Percentiles rank a stretch among this genome's conserved stretches.
These are phyloP conservation scores for Formica exsecta DNA, from an alignment of 1,140 invertebrate species.

Conservation along the genomic window DNA sequence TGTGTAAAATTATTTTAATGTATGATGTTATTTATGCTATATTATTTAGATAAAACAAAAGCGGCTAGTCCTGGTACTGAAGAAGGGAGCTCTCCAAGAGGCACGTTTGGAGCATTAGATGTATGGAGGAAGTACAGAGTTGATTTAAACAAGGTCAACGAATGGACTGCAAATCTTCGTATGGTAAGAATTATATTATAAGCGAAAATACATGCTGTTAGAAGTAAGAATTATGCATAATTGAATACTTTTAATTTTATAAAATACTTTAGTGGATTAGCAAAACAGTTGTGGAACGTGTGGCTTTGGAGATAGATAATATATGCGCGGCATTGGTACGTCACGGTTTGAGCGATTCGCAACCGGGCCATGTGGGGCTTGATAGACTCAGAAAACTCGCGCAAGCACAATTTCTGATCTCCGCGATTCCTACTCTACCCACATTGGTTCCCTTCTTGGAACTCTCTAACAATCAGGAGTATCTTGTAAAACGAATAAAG, in stretches of 20 bases:
- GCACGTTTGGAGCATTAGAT: conserved; percentile 84
- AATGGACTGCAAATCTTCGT: conserved; percentile 90
- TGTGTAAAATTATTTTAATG: not conserved
- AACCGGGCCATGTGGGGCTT: conserved; percentile 90
- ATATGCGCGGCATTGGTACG: conserved; percentile 90
- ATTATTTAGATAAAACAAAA: conserved; percentile 78
- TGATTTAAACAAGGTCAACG: conserved; percentile 88
- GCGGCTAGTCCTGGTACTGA: conserved; percentile 85
- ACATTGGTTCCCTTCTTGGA: conserved; percentile 92
- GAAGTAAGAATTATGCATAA: not conserved
- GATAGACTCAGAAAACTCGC: conserved; percentile 91
- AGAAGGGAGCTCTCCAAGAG: conserved; percentile 86
- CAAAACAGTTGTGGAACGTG: conserved; percentile 90
- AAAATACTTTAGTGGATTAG: conserved; percentile 90
- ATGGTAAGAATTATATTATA: conserved; percentile 84
- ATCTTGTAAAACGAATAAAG: conserved; percentile 92
- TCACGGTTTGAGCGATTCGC: conserved; percentile 90
- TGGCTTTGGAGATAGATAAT: conserved; percentile 90
- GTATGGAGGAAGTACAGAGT: conserved; percentile 89
- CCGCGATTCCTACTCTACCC: conserved; percentile 90
- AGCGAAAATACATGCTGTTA: conserved; percentile 11
- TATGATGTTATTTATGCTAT: not conserved
- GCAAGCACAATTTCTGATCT: conserved; percentile 88
- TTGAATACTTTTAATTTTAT: conserved; percentile 33
- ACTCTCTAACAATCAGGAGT: conserved; percentile 93